Evolutionary conservation across 2,113 vertebrate genomes (phyloP).

Genomic region (Notothenia rossii): DNA sequence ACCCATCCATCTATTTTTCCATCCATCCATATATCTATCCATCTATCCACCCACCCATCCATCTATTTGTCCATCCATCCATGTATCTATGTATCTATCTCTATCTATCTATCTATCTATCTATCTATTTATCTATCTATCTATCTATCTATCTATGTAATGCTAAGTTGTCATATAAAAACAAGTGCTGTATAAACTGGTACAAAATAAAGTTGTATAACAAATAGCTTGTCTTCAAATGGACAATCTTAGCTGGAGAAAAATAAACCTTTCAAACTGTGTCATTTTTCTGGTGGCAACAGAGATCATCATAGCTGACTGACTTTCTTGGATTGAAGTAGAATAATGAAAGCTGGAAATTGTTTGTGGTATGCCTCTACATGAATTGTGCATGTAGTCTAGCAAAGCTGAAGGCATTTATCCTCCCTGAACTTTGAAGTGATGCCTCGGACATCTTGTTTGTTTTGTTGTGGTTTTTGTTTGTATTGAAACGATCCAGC

Average conservation of each 20-base stretch:
- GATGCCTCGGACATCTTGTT: slow-evolving; percentile 16
- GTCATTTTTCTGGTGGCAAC: slow-evolving; percentile 25
- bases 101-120: no score
- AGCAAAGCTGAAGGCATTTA: slow-evolving; percentile 23
- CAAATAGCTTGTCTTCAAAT: neutral
- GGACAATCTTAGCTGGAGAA: neutral
- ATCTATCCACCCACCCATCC: no score
- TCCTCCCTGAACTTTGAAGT: slow-evolving; percentile 6
- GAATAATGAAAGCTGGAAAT: slow-evolving; percentile 12
- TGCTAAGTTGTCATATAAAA: neutral
- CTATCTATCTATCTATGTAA: no score
- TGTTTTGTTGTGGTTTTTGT: slow-evolving; percentile 2
- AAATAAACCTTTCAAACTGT: slow-evolving; percentile 1
- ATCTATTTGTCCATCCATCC: no score
- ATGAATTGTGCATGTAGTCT: slow-evolving; percentile 39
- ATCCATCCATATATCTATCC: no score
- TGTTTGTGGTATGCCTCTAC: slow-evolving; percentile 21
- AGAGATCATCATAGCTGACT: slow-evolving; percentile 37
- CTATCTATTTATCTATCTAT: no score
- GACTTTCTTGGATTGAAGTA: slow-evolving; percentile 15
- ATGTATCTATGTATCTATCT: no score
- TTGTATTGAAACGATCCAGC: slow-evolving; percentile 3
- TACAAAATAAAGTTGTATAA: neutral
- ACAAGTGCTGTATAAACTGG: neutral
- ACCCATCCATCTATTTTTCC: no score